These are phyloP conservation scores for Orthonychiurus folsomi DNA, from an alignment of 2,888 invertebrate genomes.

Conservation along the genomic window DNA sequence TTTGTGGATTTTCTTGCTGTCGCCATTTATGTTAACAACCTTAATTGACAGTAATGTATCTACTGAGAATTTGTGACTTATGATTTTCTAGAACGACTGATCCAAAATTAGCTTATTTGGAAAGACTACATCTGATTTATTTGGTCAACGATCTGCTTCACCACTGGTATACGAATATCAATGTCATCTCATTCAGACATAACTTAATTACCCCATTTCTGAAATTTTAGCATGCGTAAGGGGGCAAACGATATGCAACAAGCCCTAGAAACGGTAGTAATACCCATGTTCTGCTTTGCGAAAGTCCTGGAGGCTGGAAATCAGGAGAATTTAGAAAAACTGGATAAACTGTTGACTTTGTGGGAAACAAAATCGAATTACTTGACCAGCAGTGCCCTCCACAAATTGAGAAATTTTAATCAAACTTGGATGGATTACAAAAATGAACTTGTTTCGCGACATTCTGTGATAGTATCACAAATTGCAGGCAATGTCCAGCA, in stretches of 20 bases:
- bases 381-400: constrained; percentile 70
- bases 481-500: constrained; percentile 70
- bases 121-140: constrained; percentile 95
- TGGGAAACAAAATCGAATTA: constrained; percentile 96
- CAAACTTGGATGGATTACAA: constrained; percentile 84
- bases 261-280: constrained; percentile 87
- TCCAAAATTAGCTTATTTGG: constrained; percentile 66
- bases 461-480: constrained; percentile 66
- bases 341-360: constrained; percentile 83
- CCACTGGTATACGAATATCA: constrained; percentile 62
- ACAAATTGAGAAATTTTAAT: constrained; percentile 76
- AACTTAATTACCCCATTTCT: constrained; percentile 11
- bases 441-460: constrained; percentile 69
- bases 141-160: constrained; percentile 97
- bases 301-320: constrained; percentile 61
- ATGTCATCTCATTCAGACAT: constrained; percentile 23
- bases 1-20: constrained; percentile 13
- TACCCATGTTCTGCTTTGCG: constrained; percentile 96
- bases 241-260: constrained; percentile 87
- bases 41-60: constrained; percentile 10
- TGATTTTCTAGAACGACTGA: constrained; percentile 53
- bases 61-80: constrained; percentile 5
- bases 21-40: constrained; percentile 6
- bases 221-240: constrained; percentile 76
- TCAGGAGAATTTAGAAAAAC: constrained; percentile 79